Evolutionary conservation across 2,797 vertebrate genomes (phyloP), one percentile per base, ranked within the genome.

Genomic region (Avahi laniger): DNA sequence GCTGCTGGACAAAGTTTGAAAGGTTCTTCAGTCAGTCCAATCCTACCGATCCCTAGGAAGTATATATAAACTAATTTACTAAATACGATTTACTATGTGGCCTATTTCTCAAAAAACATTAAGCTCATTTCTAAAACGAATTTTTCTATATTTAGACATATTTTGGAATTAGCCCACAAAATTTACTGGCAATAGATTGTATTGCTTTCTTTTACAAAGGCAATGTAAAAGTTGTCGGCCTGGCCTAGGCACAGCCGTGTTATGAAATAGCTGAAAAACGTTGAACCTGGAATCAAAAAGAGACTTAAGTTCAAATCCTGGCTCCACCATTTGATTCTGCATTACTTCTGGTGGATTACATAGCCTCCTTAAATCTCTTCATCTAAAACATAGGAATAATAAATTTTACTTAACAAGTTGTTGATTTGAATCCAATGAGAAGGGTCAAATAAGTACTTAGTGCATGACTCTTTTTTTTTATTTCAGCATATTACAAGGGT

Each of bases 141-240:
- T 41, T 75, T 92, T 91, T 91, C 67, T 57, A 5, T 92, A 73
- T 96, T 96, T 92, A 92, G 73, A 88, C 7, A 90, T 46, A 92
- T 6, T 78, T 82, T 76, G 43, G 41, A 81, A 79, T 81, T 85
- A 82, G 15, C 43, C 63, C 93, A 30, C 5, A 96, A 88, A 92
- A 46, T 35, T 67, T 57, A n/a, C 26, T 79, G 28, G 28, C 28
- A 38, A 26, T 50, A 81, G 48, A 48, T 78, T 84, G 38, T 24
- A 46, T 50, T 85, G 30, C 9, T 88, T 94, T 94, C 48, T 70
- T 95, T 92, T 72, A 88, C 4, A 75, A 78, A 92, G 46, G 20
- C 81, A 85, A 50, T 46, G 50, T 12, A 75, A 82, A 82, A 65
- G 41, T 54, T 85, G 13, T 57, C 59, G 88, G 59, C 22, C 30